Evolutionary conservation across 2,797 vertebrate species (phyloP), one percentile per base, ranked within the genome.

Genomic region (Sciaenops ocellatus): DNA sequence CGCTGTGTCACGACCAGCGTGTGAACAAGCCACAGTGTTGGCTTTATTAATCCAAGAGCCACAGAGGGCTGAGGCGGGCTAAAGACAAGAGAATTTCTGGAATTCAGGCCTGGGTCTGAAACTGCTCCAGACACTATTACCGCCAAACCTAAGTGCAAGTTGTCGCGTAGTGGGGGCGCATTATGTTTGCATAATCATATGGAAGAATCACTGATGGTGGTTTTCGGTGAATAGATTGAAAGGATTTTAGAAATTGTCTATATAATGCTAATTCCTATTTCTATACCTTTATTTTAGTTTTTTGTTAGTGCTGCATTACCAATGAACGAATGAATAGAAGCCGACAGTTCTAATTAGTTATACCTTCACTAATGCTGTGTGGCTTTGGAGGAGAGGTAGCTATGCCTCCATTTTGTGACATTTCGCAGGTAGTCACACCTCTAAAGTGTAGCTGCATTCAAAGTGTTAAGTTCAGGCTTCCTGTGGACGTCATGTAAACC

Each of bases 21-120:
- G 89, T 92, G 92, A 93, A 92, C 76, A 5, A 26, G 30, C 67
- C 26, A 22, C 59, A 17, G 0, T 93, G 93, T 94, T 93, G 73
- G 60, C 73, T 92, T 91, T 92, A 92, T 88, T 92, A 94, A 94
- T 92, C 93, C 90, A 65, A 70, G 61, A 41, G 82, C 85, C 65
- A 60, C 61, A 28, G 73, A 76, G 71, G 48, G 24, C 64, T 55
- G 80, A 59, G 13, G 57, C 13, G 38, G 12, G 68, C 79, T 56
- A 71, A 70, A 77, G 87, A 60, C 73, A 0, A 18, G 80, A 76
- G 92, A 91, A 94, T 94, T 76, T 18, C 75, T 88, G 92, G 93
- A 93, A 94, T 93, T 91, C 76, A 26, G 61, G 26, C 28, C 51
- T 8, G 16, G 12, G 48, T 79, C 57, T 57, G 44, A 26, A 55